Base-by-base conservation (phyloP, 2,888 invertebrate species). In the Alviniconcha strummeri region DNA sequence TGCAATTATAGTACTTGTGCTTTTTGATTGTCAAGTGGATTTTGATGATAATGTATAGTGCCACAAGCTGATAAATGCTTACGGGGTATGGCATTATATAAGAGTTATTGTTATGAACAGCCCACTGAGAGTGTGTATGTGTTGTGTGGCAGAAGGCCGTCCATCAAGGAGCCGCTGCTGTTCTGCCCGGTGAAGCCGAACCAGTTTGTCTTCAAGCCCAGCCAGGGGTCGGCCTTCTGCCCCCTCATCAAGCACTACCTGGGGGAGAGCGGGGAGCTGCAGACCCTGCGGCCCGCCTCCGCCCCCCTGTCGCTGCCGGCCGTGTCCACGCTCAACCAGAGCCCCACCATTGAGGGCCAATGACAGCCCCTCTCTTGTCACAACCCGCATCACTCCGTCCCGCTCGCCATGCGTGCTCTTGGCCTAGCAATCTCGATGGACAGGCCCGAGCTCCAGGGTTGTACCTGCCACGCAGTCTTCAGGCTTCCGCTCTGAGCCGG, bases 191-290 rank as follows among this genome's bases (percentile, higher is more conserved):
- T 90, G 81, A 89, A 90, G 85, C 89, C 88, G 15, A 78, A 78
- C 60, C 88, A 90, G 85, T 90, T 91, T 84, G 88, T 89, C 71
- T 87, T 91, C 64, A 90, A 90, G 84, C 90, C 89, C n/a, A 91
- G 91, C 84, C 88, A 86, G 79, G 88, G 90, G 72, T 91, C 91
- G 8, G 91, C 91, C 64, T 91, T 91, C 84, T 91, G 89, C 85
- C 90, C 90, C 57, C 88, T 91, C 36, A 87, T 88, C 81, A 90
- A 90, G 80, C 85, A 85, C 19, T 90, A 89, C 83, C 82, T 83
- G 71, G 75, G 57, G n/a, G 84, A 84, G 15, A 19, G 52, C n/a
- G 80, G 72, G 2, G 60, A 79, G 5, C 36, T n/a, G 9, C 57
- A 56, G 6, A 6, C 76, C 6, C 64, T 77, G n/a, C 55, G 82